Evolutionary conservation across 2,888 invertebrate species (phyloP).

Genomic region (Trilocha varians): DNA sequence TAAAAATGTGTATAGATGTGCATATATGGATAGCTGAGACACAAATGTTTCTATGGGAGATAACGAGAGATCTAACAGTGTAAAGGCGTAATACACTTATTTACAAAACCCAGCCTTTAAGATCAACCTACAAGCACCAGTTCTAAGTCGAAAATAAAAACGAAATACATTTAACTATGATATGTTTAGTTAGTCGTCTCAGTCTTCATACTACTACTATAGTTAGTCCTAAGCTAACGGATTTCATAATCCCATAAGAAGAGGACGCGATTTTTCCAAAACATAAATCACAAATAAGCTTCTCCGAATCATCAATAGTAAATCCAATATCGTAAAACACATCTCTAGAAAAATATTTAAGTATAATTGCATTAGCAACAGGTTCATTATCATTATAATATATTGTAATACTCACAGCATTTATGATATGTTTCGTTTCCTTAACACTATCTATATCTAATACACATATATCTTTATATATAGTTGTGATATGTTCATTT

Average conservation of each 20-base stretch:
- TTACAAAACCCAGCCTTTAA: constrained; percentile 72
- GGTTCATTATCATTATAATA: constrained; percentile 65
- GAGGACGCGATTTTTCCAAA: constrained; percentile 69
- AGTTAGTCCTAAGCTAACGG: constrained; percentile 69
- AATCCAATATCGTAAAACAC: constrained; percentile 65
- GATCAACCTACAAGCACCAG: constrained; percentile 73
- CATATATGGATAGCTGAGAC: constrained; percentile 3
- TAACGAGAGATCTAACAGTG: constrained; percentile 47
- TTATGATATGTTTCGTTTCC: constrained; percentile 66
- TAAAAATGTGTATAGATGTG: background rate
- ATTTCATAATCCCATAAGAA: constrained; percentile 69
- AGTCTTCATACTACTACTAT: constrained; percentile 71
- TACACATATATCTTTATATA: constrained; percentile 38
- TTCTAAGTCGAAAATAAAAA: constrained; percentile 68
- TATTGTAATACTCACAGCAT: constrained; percentile 73
- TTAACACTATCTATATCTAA: constrained; percentile 57
- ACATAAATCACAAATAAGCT: constrained; percentile 63
- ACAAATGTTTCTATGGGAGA: constrained; percentile 17
- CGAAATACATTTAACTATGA: constrained; percentile 53
- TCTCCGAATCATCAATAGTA: constrained; percentile 46
- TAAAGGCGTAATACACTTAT: constrained; percentile 65
- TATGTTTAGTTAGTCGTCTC: constrained; percentile 67
- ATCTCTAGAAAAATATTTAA: constrained; percentile 73
- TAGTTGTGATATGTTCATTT: constrained; percentile 40
- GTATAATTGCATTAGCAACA: constrained; percentile 65